These are phyloP conservation scores for Andricus curvator DNA, from an alignment of 2,888 invertebrate species.

Conservation along the genomic window DNA sequence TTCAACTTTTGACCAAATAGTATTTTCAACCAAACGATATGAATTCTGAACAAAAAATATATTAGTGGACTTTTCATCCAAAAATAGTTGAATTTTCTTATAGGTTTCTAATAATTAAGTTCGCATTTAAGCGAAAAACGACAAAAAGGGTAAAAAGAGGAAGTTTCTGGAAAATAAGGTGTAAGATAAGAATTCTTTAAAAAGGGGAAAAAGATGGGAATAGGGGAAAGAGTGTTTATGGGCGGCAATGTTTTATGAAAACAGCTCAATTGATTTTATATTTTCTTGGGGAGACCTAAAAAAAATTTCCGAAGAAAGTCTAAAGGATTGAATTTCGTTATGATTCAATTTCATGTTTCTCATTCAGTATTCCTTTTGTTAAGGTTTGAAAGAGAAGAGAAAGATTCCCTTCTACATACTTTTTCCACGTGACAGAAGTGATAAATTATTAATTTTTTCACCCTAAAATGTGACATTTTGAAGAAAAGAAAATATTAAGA, in stretches of 20 bases:
- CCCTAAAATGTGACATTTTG: neutral
- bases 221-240: too few species aligned
- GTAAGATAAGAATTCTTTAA: too few species aligned
- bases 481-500: neutral
- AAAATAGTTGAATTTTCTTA: too few species aligned
- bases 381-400: neutral
- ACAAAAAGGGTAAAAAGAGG: too few species aligned
- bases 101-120: too few species aligned
- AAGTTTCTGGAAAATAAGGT: too few species aligned
- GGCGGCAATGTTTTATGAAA: neutral
- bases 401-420: neutral
- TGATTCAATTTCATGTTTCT: constrained; percentile 1
- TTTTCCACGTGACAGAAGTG: neutral
- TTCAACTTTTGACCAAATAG: too few species aligned
- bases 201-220: too few species aligned
- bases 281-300: neutral
- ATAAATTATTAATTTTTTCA: neutral
- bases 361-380: neutral
- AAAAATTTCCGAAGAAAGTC: neutral
- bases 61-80: too few species aligned
- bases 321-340: neutral
- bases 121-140: too few species aligned
- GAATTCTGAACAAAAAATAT: too few species aligned
- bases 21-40: too few species aligned
- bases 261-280: neutral